Evolutionary conservation across 2,113 vertebrate species (phyloP), one percentile per base, ranked within the genome.

Genomic region (Istiophorus platypterus): DNA sequence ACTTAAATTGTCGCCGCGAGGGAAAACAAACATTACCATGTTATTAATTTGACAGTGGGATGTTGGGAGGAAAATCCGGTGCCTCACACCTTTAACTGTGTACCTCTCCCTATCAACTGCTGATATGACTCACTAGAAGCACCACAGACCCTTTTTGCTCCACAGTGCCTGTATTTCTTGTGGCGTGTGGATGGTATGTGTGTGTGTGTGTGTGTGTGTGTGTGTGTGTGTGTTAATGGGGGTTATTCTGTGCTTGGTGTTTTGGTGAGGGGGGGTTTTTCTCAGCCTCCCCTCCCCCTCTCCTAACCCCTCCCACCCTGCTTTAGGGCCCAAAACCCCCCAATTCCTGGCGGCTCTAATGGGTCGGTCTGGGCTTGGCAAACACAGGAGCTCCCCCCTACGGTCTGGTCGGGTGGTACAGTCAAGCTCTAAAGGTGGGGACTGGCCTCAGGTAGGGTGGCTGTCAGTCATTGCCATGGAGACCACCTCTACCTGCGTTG

Each of bases 301-400:
- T 81, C 84, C 75, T 93, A 91, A 92, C 89, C 80, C 88, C 75
- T 91, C 88, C 88, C 31, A 90, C 91, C 90, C 84, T 79, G 82
- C 89, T 90, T 82, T 92, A 94, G 93, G 93, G 87, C 82, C 84
- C 83, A 93, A 92, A 92, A 79, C 93, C 52, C 88, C 90, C 83
- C 93, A 93, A 52, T 94, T 94, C 92, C 91, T 94, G 91, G 90
- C 91, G 78, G 92, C 93, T 91, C 92, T 94, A 89, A 94, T 94
- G 92, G 92, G 92, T 92, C 93, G 92, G 67, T 93, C 93, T 45
- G 92, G 92, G 85, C 90, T 93, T 85, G 90, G 91, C 91, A 94
- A 91, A 90, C 86, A 91, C 92, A 91, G 90, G 77, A 92, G 89
- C 81, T 94, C 93, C 82, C 93, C 93, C 68, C 89, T 93, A 76